A percentile compares a stretch with the other conserved stretches of the same genome.
Conservation (phyloP, 2,888 invertebrate genomes). For the Dinocampus coccinellae region DNA sequence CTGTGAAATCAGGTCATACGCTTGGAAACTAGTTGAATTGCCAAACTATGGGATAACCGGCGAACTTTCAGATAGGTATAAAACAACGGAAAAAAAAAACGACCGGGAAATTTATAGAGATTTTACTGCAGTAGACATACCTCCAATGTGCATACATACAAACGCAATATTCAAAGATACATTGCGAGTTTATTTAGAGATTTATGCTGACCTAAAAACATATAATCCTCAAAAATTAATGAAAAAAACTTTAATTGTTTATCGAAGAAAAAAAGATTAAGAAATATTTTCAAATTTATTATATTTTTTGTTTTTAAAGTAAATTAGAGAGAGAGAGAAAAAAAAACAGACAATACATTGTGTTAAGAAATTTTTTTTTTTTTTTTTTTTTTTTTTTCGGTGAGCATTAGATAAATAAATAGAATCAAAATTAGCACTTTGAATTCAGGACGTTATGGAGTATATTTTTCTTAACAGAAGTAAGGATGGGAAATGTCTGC, state of each 20-base stretch:
- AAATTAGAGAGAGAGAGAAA: too few species aligned
- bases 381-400: background rate
- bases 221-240: background rate
- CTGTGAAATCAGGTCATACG: constrained; percentile 44
- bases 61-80: constrained; percentile 10
- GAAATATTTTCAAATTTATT: too few species aligned
- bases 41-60: constrained; percentile 45
- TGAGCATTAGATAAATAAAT: background rate
- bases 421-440: background rate
- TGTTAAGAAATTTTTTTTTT: too few species aligned
- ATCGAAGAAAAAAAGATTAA: too few species aligned
- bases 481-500: background rate
- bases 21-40: constrained; percentile 43
- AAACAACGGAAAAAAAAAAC: constrained; percentile 1
- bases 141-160: background rate
- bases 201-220: background rate
- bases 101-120: background rate
- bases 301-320: too few species aligned
- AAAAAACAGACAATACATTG: background rate
- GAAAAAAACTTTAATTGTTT: background rate
- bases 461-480: background rate
- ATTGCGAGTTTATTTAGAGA: background rate
- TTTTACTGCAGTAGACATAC: background rate
- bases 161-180: background rate
- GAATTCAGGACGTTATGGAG: background rate